Evolutionary conservation across 1,140 invertebrate genomes (phyloP), one percentile per base, ranked within the genome.

Genomic region (Carposina sasakii): DNA sequence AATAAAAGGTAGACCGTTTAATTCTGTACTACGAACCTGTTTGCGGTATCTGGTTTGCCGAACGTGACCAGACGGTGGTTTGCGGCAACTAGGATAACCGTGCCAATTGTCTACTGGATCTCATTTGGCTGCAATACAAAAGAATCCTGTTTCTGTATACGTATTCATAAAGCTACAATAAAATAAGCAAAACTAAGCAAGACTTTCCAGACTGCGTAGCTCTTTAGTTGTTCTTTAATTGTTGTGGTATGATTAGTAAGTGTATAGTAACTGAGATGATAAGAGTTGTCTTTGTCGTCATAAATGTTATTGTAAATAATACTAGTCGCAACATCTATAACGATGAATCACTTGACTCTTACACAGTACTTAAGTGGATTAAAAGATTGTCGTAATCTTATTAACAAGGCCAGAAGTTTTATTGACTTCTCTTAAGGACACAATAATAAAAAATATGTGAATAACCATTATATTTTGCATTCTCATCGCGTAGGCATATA

Each of bases 11-110:
- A 63, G 52, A 66, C 58, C 51, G 54, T 67, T 72, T 71, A 63
- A 72, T 70, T 72, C 63, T 48, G 59, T 67, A 67, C 66, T 51
- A 57, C 46, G 48, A 57, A 70, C 72, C 62, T 78, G 76, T 81
- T 82, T 78, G 73, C 73, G 57, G 65, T 67, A 61, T 61, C 61
- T 67, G 72, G 76, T 81, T 79, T 77, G 67, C 64, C 40, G 76
- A 81, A 81, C 79, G 79, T 83, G 79, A 83, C 74, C 72, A 81
- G 76, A 83, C 76, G 60, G 65, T 39, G 54, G 63, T 68, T 66
- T 61, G 51, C 57, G 52, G 52, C 28, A 44, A 43, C 56, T 59
- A 55, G 61, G 59, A 58, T 67, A 70, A 66, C 73, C 66, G 62
- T 48, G 55, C 53, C 64, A 63, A 68, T 72, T 64, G 64, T 61